These are phyloP conservation scores for Calameuta pallipes DNA, from an alignment of 2,888 invertebrate species.

Conservation along the genomic window DNA sequence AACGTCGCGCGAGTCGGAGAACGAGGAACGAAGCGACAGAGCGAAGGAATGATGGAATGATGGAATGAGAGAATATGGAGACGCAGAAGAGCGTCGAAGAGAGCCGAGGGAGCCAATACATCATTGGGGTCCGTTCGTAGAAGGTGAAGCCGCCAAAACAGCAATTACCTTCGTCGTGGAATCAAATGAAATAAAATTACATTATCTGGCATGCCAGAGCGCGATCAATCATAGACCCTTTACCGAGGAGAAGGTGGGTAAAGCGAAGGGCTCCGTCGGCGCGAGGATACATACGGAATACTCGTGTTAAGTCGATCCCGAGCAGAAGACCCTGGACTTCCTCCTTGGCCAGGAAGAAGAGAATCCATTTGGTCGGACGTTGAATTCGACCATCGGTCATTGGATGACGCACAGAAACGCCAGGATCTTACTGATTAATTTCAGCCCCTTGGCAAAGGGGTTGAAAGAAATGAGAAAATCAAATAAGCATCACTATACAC, in stretches of 20 bases:
- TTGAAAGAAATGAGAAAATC: background rate
- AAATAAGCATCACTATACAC: background rate
- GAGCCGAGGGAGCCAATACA: slow-evolving; percentile 57
- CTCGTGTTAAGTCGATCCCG: background rate
- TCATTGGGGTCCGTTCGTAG: slow-evolving; percentile 55
- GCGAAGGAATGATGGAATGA: slow-evolving; percentile 11
- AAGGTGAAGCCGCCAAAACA: slow-evolving; percentile 59
- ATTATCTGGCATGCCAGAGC: slow-evolving; percentile 64
- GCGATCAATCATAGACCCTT: slow-evolving; percentile 64
- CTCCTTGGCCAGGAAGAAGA: slow-evolving; percentile 28
- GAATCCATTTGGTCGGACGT: slow-evolving; percentile 33
- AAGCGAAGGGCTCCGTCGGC: background rate
- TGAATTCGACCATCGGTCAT: slow-evolving; percentile 40
- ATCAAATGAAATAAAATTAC: slow-evolving; percentile 67
- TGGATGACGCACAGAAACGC: slow-evolving; percentile 35
- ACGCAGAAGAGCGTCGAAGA: slow-evolving; percentile 33
- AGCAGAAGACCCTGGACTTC: background rate
- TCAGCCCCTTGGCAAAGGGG: slow-evolving; percentile 11
- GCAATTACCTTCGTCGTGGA: slow-evolving; percentile 63
- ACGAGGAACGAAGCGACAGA: slow-evolving; percentile 7
- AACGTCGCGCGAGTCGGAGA: slow-evolving; percentile 36
- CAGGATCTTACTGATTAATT: slow-evolving; percentile 37
- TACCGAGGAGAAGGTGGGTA: slow-evolving; percentile 7
- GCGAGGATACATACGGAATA: slow-evolving; percentile 1
- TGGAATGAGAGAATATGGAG: slow-evolving; percentile 19